phyloP scores from a whole-genome alignment of 1,140 invertebrate species.

The Brachionus rotundiformis region DNA sequence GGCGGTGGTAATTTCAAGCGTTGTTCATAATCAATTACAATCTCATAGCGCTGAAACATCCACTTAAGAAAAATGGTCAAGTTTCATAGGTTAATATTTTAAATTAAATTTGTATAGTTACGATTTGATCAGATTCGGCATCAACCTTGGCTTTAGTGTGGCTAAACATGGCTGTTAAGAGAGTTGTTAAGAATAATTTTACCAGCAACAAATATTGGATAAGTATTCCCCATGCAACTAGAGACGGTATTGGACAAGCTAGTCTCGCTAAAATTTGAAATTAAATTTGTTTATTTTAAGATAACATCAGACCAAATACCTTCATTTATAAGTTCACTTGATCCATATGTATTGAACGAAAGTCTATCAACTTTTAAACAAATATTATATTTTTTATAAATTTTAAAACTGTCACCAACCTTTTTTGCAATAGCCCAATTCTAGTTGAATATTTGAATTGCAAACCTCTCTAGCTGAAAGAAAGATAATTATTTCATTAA shows the following conservation, averaged over 20 bases:
- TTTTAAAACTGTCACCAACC: background rate
- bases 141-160: conserved; percentile 61
- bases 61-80: conserved; percentile 54
- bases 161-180: conserved; percentile 65
- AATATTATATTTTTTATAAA: background rate
- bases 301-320: too few species aligned
- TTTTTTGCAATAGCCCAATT: background rate
- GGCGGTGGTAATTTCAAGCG: conserved; percentile 54
- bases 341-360: background rate
- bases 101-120: background rate
- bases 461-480: background rate
- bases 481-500: conserved; percentile 55
- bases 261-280: background rate
- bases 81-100: background rate
- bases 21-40: conserved; percentile 65
- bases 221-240: conserved; percentile 61
- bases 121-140: conserved; percentile 57
- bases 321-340: background rate
- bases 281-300: too few species aligned
- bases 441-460: background rate
- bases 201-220: conserved; percentile 64
- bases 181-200: conserved; percentile 64
- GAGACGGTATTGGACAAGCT: background rate
- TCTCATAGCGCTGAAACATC: conserved; percentile 65
- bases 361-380: conserved; percentile 17